A percentile compares a stretch with the other conserved stretches of the same genome.
These are phyloP conservation scores for Oryzias sinensis DNA, from an alignment of 2,797 vertebrate genomes.

Conservation along the genomic window DNA sequence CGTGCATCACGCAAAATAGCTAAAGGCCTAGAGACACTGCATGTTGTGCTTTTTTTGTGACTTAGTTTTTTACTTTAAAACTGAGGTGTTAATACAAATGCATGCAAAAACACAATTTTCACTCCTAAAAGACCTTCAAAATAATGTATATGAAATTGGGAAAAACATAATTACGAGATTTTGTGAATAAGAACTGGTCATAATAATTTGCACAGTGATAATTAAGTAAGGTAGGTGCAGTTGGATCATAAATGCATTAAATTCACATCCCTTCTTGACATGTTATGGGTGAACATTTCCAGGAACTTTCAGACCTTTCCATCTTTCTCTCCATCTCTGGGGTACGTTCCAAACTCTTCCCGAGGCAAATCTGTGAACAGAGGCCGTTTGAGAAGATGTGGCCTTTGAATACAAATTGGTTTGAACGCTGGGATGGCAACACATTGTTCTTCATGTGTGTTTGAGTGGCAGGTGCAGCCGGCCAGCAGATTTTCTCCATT, in stretches of 20 bases:
- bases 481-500: constrained; percentile 38
- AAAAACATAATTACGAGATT: no score
- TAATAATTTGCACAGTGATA: neutral
- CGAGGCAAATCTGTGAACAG: constrained; percentile 21
- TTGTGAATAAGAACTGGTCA: no score
- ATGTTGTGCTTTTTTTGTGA: neutral
- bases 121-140: neutral
- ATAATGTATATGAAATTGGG: neutral
- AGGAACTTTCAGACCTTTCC: constrained; percentile 5
- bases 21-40: neutral
- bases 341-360: constrained; percentile 2
- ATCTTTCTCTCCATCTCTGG: constrained; percentile 33
- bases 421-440: constrained; percentile 42
- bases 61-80: no score
- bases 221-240: neutral
- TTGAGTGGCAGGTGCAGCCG: constrained; percentile 44
- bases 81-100: neutral
- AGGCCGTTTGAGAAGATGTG: constrained; percentile 40
- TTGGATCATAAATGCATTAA: neutral
- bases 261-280: neutral
- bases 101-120: neutral
- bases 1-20: constrained; percentile 8
- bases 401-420: constrained; percentile 52
- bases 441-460: constrained; percentile 44
- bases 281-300: constrained; percentile 17